phyloP scores from a whole-genome alignment of 2,888 invertebrate species.

The Mimachlamys varia region DNA sequence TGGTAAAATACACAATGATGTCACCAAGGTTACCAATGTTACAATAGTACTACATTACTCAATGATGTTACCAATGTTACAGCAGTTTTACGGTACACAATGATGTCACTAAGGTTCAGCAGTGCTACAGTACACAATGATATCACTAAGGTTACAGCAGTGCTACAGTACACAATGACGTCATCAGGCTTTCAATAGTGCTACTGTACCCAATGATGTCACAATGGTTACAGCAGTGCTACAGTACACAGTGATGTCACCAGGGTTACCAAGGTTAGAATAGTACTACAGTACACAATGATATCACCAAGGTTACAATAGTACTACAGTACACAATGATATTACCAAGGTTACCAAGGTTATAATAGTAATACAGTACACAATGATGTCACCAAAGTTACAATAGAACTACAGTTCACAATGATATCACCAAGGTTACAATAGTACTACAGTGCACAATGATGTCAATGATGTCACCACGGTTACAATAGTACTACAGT shows the following conservation, averaged over 20 bases:
- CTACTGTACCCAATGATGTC: not conserved
- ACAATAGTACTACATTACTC: not conserved
- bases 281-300: constrained; percentile 28
- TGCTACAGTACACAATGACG: too few species aligned
- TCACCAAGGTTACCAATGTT: constrained; percentile 2
- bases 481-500: not conserved
- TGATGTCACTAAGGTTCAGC: not conserved
- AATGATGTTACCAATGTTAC: not conserved
- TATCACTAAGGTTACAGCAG: not conserved
- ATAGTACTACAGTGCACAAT: constrained; percentile 22
- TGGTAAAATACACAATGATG: not conserved
- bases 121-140: constrained; percentile 29
- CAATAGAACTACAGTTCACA: not conserved
- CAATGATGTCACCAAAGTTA: not conserved
- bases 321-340: too few species aligned
- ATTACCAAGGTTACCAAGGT: too few species aligned
- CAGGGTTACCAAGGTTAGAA: too few species aligned
- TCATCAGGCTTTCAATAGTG: too few species aligned
- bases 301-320: not conserved
- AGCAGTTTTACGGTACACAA: not conserved
- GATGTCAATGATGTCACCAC: not conserved
- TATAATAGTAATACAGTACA: not conserved
- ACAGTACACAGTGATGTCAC: constrained; percentile 5
- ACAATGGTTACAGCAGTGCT: not conserved
- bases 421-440: not conserved